phyloP scores from a whole-genome alignment of 2,888 invertebrate species.

The Drosophila merina region DNA sequence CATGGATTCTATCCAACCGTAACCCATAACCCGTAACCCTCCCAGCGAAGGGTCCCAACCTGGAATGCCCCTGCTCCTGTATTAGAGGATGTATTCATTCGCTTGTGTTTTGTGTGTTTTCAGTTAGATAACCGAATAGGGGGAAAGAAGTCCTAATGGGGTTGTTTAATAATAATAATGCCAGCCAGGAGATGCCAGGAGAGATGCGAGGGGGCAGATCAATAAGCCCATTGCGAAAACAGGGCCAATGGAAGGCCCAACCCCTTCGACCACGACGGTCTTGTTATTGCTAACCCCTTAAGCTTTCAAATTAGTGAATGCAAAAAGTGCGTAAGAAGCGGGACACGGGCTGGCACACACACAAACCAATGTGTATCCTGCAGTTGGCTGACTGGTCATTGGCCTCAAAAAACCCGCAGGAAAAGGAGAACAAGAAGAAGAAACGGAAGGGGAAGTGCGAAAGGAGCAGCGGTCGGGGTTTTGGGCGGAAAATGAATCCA shows the following conservation, averaged over 20 bases:
- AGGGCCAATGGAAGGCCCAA: slow-evolving; percentile 64
- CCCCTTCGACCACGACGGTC: neutral
- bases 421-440: slow-evolving; percentile 14
- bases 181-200: slow-evolving; percentile 35
- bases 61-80: slow-evolving; percentile 49
- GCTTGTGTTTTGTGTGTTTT: slow-evolving; percentile 23
- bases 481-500: slow-evolving; percentile 59
- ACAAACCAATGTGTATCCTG: slow-evolving; percentile 3
- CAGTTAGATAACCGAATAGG: slow-evolving; percentile 60
- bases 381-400: slow-evolving; percentile 62
- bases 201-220: slow-evolving; percentile 62
- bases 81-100: slow-evolving; percentile 11
- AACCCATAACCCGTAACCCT: neutral
- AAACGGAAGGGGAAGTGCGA: slow-evolving; percentile 22
- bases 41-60: slow-evolving; percentile 49
- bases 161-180: slow-evolving; percentile 76
- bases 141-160: slow-evolving; percentile 59
- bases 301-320: slow-evolving; percentile 72
- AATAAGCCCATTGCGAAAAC: slow-evolving; percentile 62
- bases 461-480: slow-evolving; percentile 3
- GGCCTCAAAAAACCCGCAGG: slow-evolving; percentile 59
- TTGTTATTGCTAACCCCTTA: slow-evolving; percentile 33
- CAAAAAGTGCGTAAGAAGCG: slow-evolving; percentile 78
- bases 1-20: neutral
- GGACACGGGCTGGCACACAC: slow-evolving; percentile 37